Evolutionary conservation across 2,113 vertebrate genomes (phyloP).

Genomic region (Morone chrysops): DNA sequence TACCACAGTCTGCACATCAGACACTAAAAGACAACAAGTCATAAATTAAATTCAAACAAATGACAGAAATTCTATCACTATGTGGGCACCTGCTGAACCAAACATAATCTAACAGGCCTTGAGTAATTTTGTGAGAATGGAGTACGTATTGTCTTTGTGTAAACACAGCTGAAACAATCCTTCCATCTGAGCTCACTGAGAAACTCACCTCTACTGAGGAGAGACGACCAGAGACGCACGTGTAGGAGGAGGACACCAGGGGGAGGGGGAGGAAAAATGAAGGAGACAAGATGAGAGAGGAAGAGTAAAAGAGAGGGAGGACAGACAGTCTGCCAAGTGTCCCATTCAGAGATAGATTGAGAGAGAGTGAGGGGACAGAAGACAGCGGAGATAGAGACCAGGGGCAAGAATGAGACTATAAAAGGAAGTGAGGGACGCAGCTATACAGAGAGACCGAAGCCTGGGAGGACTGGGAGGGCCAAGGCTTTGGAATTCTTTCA

Average conservation of each 20-base stretch:
- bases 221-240: slow-evolving; percentile 47
- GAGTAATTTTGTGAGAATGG: slow-evolving; percentile 34
- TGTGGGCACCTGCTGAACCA: slow-evolving; percentile 45
- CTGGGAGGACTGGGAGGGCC: slow-evolving; percentile 45
- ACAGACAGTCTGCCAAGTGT: slow-evolving; percentile 45
- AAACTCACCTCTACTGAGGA: slow-evolving; percentile 53
- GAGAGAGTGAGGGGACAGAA: slow-evolving; percentile 55
- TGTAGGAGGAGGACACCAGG: slow-evolving; percentile 8
- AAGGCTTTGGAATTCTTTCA: slow-evolving; percentile 67
- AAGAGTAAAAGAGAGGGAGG: slow-evolving; percentile 26
- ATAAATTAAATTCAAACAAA: slow-evolving; percentile 47
- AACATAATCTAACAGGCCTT: slow-evolving; percentile 12
- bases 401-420: slow-evolving; percentile 74
- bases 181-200: slow-evolving; percentile 70
- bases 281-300: slow-evolving; percentile 35
- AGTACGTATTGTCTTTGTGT: slow-evolving; percentile 30
- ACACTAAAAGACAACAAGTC: neutral
- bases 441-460: slow-evolving; percentile 35
- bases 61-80: slow-evolving; percentile 24
- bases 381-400: slow-evolving; percentile 47
- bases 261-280: slow-evolving; percentile 6
- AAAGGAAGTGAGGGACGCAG: slow-evolving; percentile 75
- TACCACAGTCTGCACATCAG: neutral
- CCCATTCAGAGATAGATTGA: slow-evolving; percentile 47
- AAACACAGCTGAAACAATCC: slow-evolving; percentile 75